These are phyloP conservation scores for Solea solea DNA, from an alignment of 2,113 vertebrate species.

Conservation along the genomic window DNA sequence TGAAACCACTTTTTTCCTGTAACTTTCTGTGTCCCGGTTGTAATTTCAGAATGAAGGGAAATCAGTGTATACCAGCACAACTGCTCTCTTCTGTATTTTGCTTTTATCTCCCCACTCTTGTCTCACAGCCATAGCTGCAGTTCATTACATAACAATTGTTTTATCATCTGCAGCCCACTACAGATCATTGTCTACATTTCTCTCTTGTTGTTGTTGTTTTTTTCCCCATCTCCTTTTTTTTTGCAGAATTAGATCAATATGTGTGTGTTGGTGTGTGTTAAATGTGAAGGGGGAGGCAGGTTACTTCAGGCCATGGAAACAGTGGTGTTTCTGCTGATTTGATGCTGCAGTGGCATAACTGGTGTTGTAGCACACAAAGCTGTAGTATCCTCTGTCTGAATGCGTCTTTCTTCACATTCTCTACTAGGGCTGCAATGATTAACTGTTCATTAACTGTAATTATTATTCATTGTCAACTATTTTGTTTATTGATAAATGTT, in stretches of 20 bases:
- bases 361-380: conserved; percentile 4
- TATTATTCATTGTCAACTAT: too few species aligned
- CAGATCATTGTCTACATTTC: conserved; percentile 16
- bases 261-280: background rate
- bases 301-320: conserved; percentile 8
- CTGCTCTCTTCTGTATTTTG: conserved; percentile 33
- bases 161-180: conserved; percentile 50
- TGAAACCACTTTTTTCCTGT: conserved; percentile 8
- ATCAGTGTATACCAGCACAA: conserved; percentile 15
- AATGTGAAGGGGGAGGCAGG: background rate
- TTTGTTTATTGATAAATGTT: too few species aligned
- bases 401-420: background rate
- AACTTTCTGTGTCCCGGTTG: conserved; percentile 4
- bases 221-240: background rate
- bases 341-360: conserved; percentile 23
- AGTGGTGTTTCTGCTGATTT: background rate
- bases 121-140: conserved; percentile 45
- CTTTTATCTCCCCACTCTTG: conserved; percentile 31
- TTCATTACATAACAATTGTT: conserved; percentile 70
- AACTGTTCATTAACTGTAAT: too few species aligned
- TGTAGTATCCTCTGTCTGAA: conserved; percentile 1
- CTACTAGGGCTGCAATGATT: background rate
- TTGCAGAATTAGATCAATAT: background rate
- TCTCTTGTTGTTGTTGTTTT: conserved; percentile 13
- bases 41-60: background rate